Evolutionary conservation across 1,140 invertebrate species (phyloP).

Genomic region (Drosophila eugracilis): DNA sequence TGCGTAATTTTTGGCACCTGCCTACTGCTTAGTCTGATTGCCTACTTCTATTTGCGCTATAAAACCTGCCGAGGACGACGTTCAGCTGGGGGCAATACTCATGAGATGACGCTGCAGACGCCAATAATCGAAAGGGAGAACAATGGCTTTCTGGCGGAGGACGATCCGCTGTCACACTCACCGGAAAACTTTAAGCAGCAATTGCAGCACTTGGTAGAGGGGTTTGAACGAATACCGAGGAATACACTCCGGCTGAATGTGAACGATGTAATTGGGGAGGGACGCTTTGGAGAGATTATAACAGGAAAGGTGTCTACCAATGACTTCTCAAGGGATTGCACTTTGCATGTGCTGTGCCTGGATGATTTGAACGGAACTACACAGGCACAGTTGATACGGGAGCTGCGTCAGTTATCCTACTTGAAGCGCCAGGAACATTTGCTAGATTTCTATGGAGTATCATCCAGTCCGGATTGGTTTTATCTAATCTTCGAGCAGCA

Average conservation of each 20-base stretch:
- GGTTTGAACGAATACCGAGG: constrained; percentile 88
- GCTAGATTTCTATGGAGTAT: constrained; percentile 91
- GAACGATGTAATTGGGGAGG: constrained; percentile 88
- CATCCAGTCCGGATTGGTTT: constrained; percentile 90
- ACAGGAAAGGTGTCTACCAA: constrained; percentile 86
- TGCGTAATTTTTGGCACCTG: constrained; percentile 87
- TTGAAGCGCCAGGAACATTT: constrained; percentile 89
- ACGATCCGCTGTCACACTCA: constrained; percentile 85
- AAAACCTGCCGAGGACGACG: constrained; percentile 85
- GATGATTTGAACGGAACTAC: constrained; percentile 88
- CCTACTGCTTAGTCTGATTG: constrained; percentile 87
- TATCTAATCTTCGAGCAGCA: constrained; percentile 89
- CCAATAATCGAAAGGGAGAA: constrained; percentile 90
- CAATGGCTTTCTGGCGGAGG: constrained; percentile 90
- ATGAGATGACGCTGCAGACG: constrained; percentile 89
- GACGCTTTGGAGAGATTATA: constrained; percentile 91
- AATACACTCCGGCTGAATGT: constrained; percentile 89
- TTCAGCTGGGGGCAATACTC: constrained; percentile 86
- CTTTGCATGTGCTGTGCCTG: constrained; percentile 74
- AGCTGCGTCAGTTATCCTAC: constrained; percentile 90
- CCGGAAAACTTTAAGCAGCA: constrained; percentile 90
- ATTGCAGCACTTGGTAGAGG: constrained; percentile 67
- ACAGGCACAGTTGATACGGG: constrained; percentile 89
- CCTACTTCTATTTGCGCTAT: constrained; percentile 87
- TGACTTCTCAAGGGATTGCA: constrained; percentile 58